Conservation (phyloP, 2,888 invertebrate species). For the Netelia melanura region DNA sequence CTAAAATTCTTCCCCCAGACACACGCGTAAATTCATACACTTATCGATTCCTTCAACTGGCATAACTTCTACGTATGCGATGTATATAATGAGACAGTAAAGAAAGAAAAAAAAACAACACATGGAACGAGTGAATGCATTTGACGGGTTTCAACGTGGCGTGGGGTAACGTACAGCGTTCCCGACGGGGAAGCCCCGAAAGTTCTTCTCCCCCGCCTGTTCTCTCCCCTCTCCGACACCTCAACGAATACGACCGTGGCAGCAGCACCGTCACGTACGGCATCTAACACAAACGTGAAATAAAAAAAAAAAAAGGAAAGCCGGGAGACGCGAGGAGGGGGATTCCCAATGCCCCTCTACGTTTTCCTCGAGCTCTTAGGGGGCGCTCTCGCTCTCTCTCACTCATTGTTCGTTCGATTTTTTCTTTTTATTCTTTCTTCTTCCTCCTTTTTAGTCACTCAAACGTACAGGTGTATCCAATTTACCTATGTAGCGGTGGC, state of each 20-base stretch:
- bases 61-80: slow-evolving; percentile 15
- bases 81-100: slow-evolving; percentile 18
- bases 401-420: slow-evolving; percentile 48
- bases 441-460: slow-evolving; percentile 16
- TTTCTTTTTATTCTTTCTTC: slow-evolving; percentile 21
- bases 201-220: slow-evolving; percentile 15
- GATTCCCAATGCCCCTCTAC: slow-evolving; percentile 30
- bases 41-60: slow-evolving; percentile 43
- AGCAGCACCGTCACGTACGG: slow-evolving; percentile 6
- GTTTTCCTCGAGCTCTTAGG: slow-evolving; percentile 45
- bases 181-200: slow-evolving; percentile 62
- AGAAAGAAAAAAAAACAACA: slow-evolving; percentile 13
- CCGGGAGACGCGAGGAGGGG: neutral
- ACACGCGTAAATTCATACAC: neutral
- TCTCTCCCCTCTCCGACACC: neutral
- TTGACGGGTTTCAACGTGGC: slow-evolving; percentile 59
- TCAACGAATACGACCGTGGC: slow-evolving; percentile 25
- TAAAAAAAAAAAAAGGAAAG: slow-evolving; percentile 57
- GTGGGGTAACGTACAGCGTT: slow-evolving; percentile 30
- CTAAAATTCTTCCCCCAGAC: too few relatives aligned
- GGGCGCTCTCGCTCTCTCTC: slow-evolving; percentile 15
- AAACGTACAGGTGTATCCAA: slow-evolving; percentile 64
- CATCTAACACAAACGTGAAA: slow-evolving; percentile 15
- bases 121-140: slow-evolving; percentile 29
- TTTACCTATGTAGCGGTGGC: slow-evolving; percentile 54